These are phyloP conservation scores for Miltochrista miniata DNA, from an alignment of 2,888 invertebrate genomes.

Conservation along the genomic window DNA sequence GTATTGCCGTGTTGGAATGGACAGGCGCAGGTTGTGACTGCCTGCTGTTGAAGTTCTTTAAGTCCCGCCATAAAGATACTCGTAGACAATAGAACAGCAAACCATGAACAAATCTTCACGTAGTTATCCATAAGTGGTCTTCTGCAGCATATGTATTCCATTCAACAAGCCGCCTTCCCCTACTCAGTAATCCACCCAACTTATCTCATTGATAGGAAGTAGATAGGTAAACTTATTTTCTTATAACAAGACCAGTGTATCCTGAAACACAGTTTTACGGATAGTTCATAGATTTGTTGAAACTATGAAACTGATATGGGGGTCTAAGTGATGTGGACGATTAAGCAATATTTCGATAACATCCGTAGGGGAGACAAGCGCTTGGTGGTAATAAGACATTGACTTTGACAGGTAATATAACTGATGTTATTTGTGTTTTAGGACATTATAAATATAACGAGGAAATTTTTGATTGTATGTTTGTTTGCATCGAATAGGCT, in stretches of 20 bases:
- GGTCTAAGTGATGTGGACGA: slow-evolving; percentile 47
- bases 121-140: too few species aligned
- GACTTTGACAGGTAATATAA: slow-evolving; percentile 59
- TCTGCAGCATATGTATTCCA: not conserved
- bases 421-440: slow-evolving; percentile 59
- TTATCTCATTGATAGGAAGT: slow-evolving; percentile 24
- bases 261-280: slow-evolving; percentile 26
- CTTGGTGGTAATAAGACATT: slow-evolving; percentile 58
- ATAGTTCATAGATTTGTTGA: slow-evolving; percentile 2
- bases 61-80: too few species aligned
- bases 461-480: too few species aligned
- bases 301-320: slow-evolving; percentile 32
- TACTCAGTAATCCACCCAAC: too few species aligned
- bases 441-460: slow-evolving; percentile 39
- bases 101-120: too few species aligned
- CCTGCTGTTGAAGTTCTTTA: too few species aligned
- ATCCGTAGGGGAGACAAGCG: slow-evolving; percentile 51
- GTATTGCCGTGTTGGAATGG: too few species aligned
- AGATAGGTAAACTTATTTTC: slow-evolving; percentile 38
- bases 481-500: too few species aligned
- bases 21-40: too few species aligned
- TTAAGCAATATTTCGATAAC: slow-evolving; percentile 63
- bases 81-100: too few species aligned
- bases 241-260: slow-evolving; percentile 54
- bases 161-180: slow-evolving; percentile 10